Evolutionary conservation across 2,113 vertebrate genomes (phyloP).

Genomic region (Arizona elegans): DNA sequence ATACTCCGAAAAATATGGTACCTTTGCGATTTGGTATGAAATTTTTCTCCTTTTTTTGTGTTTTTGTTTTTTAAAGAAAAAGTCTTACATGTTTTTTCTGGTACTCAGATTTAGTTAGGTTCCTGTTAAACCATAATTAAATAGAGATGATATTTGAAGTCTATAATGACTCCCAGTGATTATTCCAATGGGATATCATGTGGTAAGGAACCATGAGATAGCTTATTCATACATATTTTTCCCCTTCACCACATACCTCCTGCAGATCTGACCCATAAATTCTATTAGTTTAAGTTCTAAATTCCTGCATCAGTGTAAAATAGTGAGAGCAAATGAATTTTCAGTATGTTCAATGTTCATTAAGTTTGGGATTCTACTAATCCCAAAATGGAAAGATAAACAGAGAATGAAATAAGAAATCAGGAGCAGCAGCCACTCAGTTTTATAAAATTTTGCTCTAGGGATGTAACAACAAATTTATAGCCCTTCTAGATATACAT

Average conservation of each 20-base stretch:
- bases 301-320: background rate
- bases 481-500: background rate
- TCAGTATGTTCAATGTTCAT: background rate
- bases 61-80: background rate
- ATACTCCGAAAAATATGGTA: too few species aligned
- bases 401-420: background rate
- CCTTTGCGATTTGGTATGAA: background rate
- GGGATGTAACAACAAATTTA: background rate
- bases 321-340: background rate
- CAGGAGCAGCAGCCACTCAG: background rate
- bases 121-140: background rate
- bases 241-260: background rate
- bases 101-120: background rate
- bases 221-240: background rate
- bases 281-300: background rate
- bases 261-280: background rate
- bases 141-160: background rate
- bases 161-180: background rate
- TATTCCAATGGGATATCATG: background rate
- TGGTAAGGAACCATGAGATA: background rate
- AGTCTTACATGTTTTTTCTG: background rate
- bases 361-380: background rate
- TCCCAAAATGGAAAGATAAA: background rate
- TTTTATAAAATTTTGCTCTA: background rate
- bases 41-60: background rate